Percentiles rank a stretch among this genome's conserved stretches.
These are phyloP conservation scores for Clarias fuscus DNA, from an alignment of 2,797 vertebrate genomes.

Conservation along the genomic window DNA sequence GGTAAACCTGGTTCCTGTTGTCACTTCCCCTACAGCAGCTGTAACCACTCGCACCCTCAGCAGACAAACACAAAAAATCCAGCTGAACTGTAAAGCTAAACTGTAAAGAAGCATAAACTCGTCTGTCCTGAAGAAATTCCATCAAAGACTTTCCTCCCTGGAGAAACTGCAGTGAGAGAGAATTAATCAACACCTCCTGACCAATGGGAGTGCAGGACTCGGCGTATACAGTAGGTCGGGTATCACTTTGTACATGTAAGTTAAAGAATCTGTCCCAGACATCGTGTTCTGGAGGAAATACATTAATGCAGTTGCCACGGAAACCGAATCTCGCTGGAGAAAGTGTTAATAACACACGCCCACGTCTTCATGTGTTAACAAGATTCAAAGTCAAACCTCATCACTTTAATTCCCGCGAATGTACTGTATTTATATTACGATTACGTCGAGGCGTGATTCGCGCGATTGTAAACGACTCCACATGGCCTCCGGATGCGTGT, in stretches of 20 bases:
- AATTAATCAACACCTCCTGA: background rate
- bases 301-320: background rate
- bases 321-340: background rate
- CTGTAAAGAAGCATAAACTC: no score
- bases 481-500: background rate
- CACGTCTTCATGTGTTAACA: background rate
- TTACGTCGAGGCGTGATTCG: background rate
- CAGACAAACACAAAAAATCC: background rate
- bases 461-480: background rate
- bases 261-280: background rate
- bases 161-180: background rate
- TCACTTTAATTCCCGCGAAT: background rate
- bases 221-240: no score
- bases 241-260: background rate
- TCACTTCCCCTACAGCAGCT: no score
- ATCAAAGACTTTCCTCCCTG: no score
- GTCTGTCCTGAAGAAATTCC: no score
- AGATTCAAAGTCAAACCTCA: background rate
- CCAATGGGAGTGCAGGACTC: background rate
- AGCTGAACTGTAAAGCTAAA: background rate
- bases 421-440: background rate
- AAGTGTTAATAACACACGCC: no score
- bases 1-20: no score
- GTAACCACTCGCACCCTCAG: background rate
- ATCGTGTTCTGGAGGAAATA: background rate